These are phyloP conservation scores for Ctenopoma kingsleyae DNA, from an alignment of 2,797 vertebrate genomes.

Conservation along the genomic window DNA sequence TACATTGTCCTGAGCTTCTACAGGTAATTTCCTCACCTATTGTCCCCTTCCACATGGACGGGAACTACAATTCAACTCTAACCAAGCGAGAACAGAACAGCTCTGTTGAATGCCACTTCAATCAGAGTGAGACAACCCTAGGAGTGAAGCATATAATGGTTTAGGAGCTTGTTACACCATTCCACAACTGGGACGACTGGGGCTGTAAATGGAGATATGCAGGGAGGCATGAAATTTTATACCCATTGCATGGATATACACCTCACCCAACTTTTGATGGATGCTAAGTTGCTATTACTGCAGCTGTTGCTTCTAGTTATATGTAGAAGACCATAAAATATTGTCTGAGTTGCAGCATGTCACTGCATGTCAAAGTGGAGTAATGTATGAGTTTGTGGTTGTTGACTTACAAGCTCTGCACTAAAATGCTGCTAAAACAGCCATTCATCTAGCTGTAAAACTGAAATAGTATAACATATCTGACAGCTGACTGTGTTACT, in stretches of 20 bases:
- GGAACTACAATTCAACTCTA: conserved; percentile 58
- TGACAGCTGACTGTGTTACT: conserved; percentile 44
- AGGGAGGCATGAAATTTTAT: neutral
- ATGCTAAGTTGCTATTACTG: neutral
- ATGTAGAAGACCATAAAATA: conserved; percentile 20
- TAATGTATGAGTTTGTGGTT: conserved; percentile 48
- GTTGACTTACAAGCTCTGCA: conserved; percentile 19
- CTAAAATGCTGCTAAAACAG: conserved; percentile 42
- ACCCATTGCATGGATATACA: neutral
- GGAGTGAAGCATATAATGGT: conserved; percentile 45
- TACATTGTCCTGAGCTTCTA: conserved; percentile 51
- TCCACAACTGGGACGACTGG: conserved; percentile 37
- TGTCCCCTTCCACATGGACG: conserved; percentile 49
- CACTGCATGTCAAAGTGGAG: conserved; percentile 36
- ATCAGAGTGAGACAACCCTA: conserved; percentile 27
- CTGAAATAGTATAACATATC: conserved; percentile 29
- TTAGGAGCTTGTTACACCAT: conserved; percentile 15
- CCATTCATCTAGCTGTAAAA: conserved; percentile 37
- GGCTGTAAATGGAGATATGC: conserved; percentile 12
- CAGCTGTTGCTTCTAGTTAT: conserved; percentile 11
- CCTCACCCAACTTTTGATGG: neutral
- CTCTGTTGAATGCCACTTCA: conserved; percentile 19
- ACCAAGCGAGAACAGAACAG: conserved; percentile 49
- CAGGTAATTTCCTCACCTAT: conserved; percentile 62
- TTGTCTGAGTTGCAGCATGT: conserved; percentile 34